Conservation (phyloP, 2,888 invertebrate species). For the Plagodis dolabraria region DNA sequence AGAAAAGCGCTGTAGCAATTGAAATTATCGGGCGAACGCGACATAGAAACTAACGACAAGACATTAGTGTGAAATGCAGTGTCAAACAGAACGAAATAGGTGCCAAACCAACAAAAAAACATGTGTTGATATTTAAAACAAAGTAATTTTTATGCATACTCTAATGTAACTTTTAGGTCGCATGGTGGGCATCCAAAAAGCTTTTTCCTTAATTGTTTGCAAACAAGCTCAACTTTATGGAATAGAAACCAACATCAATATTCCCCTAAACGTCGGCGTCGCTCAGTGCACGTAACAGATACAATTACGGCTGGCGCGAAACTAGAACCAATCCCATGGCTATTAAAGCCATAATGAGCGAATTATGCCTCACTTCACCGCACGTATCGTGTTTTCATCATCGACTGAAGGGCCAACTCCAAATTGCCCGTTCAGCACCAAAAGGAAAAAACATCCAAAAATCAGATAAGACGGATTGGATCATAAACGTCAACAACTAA, state of each 20-base stretch:
- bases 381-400: constrained; percentile 69
- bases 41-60: too few species aligned
- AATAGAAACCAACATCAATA: constrained; percentile 11
- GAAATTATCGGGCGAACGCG: too few species aligned
- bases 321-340: constrained; percentile 62
- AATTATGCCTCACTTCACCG: constrained; percentile 61
- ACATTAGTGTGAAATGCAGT: too few species aligned
- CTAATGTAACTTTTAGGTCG: too few species aligned
- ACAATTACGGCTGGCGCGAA: constrained; percentile 59
- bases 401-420: constrained; percentile 47
- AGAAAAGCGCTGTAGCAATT: too few species aligned
- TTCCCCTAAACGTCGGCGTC: constrained; percentile 42
- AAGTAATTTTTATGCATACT: too few species aligned
- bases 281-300: constrained; percentile 44
- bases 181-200: too few species aligned
- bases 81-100: too few species aligned
- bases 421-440: constrained; percentile 20
- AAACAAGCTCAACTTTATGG: neutral
- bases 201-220: neutral
- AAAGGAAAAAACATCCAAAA: constrained; percentile 11
- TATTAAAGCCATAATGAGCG: constrained; percentile 68
- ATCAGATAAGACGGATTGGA: constrained; percentile 5
- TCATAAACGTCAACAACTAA: neutral
- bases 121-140: too few species aligned
- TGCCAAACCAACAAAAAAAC: too few species aligned